These are phyloP conservation scores for Sinhomidia bicolor DNA, from an alignment of 2,888 invertebrate genomes.

Conservation along the genomic window DNA sequence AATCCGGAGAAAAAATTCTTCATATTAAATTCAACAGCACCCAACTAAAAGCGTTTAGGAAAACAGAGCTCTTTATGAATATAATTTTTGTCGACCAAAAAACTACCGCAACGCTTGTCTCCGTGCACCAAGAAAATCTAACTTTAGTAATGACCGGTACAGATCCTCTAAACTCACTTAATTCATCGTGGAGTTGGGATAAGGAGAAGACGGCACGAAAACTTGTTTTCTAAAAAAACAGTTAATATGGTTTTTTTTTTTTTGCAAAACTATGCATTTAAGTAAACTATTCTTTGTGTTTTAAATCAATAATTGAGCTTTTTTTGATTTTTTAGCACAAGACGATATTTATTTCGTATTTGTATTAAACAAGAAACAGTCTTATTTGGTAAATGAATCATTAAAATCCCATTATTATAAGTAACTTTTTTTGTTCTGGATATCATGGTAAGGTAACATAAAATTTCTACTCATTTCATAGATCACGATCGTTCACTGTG, in stretches of 20 bases:
- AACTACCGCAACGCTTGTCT: slow-evolving; percentile 76
- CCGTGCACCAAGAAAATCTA: slow-evolving; percentile 75
- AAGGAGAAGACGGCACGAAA: slow-evolving; percentile 23
- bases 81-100: slow-evolving; percentile 78
- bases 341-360: slow-evolving; percentile 25
- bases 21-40: slow-evolving; percentile 73
- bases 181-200: slow-evolving; percentile 63
- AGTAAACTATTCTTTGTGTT: no score
- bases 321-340: not conserved
- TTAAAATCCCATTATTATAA: not conserved
- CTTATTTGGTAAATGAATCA: slow-evolving; percentile 67
- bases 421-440: not conserved
- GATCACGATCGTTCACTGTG: not conserved
- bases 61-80: slow-evolving; percentile 75
- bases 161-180: slow-evolving; percentile 54
- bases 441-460: not conserved
- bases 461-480: not conserved
- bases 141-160: slow-evolving; percentile 75
- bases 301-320: not conserved
- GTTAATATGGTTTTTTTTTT: not conserved
- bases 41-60: slow-evolving; percentile 74
- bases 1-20: slow-evolving; percentile 13
- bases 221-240: not conserved
- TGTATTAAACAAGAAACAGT: slow-evolving; percentile 52
- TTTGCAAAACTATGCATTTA: no score